A percentile compares a stretch with the other conserved stretches of the same genome.
phyloP scores from a whole-genome alignment of 1,140 invertebrate genomes.

The Calosoma granatense region DNA sequence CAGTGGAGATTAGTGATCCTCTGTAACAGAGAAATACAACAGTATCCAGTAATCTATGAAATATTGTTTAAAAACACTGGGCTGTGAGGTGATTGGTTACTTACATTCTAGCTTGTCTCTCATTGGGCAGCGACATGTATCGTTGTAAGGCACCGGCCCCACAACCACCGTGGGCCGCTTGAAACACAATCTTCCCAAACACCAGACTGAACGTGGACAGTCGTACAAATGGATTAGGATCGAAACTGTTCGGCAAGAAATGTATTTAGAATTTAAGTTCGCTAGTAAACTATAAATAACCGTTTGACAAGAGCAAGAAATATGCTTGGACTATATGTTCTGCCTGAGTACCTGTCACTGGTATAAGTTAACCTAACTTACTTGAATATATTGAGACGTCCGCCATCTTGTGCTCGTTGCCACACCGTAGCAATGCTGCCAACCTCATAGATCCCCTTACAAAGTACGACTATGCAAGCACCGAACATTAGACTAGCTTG shows the following conservation, averaged over 20 bases:
- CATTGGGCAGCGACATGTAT: conserved; percentile 42
- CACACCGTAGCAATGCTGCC: conserved; percentile 46
- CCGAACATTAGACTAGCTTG: conserved; percentile 58
- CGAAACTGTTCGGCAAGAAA: no score
- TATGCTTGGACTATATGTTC: no score
- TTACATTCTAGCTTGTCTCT: conserved; percentile 38
- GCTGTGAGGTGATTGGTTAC: background rate
- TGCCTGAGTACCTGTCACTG: no score
- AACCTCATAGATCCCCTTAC: conserved; percentile 49
- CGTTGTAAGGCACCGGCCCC: conserved; percentile 50
- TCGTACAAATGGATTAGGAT: conserved; percentile 42
- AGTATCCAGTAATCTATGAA: no score
- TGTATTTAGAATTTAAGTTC: no score
- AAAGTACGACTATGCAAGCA: conserved; percentile 51
- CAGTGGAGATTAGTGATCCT: background rate
- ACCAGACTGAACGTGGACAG: conserved; percentile 48
- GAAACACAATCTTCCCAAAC: conserved; percentile 44
- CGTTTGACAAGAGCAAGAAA: no score
- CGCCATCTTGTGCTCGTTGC: conserved; percentile 35
- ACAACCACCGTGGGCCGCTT: conserved; percentile 39
- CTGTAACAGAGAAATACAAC: background rate
- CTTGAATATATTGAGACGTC: conserved; percentile 42
- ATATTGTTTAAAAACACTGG: background rate
- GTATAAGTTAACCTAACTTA: no score
- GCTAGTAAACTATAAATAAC: no score